Evolutionary conservation across 1,140 invertebrate genomes (phyloP), one percentile per base, ranked within the genome.

Genomic region (Drosophila trapezifrons): DNA sequence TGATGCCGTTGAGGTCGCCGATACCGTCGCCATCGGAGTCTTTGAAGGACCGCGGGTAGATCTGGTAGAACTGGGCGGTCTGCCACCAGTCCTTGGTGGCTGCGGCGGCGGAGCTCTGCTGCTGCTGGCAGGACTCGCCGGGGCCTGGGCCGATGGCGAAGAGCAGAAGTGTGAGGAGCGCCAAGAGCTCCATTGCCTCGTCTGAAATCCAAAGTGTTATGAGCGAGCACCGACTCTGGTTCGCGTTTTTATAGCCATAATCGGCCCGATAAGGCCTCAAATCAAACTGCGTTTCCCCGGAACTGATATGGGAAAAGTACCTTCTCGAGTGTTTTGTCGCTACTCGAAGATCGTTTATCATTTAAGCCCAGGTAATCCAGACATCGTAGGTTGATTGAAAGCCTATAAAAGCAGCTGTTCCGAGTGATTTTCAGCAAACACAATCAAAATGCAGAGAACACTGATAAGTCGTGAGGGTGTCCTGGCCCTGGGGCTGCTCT

Each of bases 21-120:
- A 95, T 92, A 12, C 96, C 96, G 89, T 96, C 95, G 4, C 93
- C 94, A 85, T 96, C 92, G 8, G 92, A 94, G 91, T 96, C 96
- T 78, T 93, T 94, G 83, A 96, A 96, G 5, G 95, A 96, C 20
- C 95, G 91, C 2, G 94, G 95, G 80, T 96, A 95, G 3, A 96
- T 94, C 83, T 96, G 94, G 89, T 96, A 96, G 25, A 96, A 93
- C 17, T 94, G 91, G 1, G 93, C 93, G 3, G 93, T 94, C 60
- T 95, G 93, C 94, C 95, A 96, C 96, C 96, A 27, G 9, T 78
- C 76, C 35, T 78, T 78, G 10, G 12, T 27, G 0, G 15, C 10
- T 17, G 37, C 46, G 7, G 22, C 42, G 10, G 57, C 13, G n/a
- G 57, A 40, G 20, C n/a, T 22, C 17, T 38, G n/a, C 20, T 57